Conservation (phyloP, 2,113 vertebrate genomes). For the Circaetus gallicus region DNA sequence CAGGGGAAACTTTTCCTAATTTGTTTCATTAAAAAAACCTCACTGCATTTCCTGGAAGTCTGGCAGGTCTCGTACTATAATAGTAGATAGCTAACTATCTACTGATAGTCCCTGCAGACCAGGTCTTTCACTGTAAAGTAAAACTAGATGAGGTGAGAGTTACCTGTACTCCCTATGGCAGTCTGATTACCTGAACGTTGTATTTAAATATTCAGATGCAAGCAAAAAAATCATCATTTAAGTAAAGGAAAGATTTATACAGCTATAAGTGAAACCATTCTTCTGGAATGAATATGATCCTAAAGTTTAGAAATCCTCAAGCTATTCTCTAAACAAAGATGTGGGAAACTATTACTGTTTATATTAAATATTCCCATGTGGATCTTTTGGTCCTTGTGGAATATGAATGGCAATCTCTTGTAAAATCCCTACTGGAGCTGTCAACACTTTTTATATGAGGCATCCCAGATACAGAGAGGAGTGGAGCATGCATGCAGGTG, state of each 20-base stretch:
- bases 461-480: constrained; percentile 39
- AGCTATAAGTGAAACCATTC: constrained; percentile 73
- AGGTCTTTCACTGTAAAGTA: not conserved
- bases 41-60: not conserved
- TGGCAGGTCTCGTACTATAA: not conserved
- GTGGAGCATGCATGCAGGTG: not conserved
- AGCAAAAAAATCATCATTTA: constrained; percentile 27
- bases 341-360: constrained; percentile 87
- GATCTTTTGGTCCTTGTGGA: constrained; percentile 62
- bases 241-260: constrained; percentile 73
- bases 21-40: not conserved
- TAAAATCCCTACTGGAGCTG: constrained; percentile 45
- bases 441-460: constrained; percentile 47
- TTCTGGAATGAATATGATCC: constrained; percentile 79
- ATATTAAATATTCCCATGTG: constrained; percentile 79
- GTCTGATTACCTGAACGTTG: constrained; percentile 25
- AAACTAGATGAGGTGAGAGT: not conserved
- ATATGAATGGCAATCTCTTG: constrained; percentile 69
- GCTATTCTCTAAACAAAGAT: constrained; percentile 84
- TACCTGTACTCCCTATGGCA: not conserved
- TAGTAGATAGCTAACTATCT: not conserved
- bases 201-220: constrained; percentile 36
- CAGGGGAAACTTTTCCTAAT: not conserved
- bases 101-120: not conserved
- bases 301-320: constrained; percentile 82